Evolutionary conservation across 2,888 invertebrate genomes (phyloP).

Genomic region (Cordylochernes scorpioides): DNA sequence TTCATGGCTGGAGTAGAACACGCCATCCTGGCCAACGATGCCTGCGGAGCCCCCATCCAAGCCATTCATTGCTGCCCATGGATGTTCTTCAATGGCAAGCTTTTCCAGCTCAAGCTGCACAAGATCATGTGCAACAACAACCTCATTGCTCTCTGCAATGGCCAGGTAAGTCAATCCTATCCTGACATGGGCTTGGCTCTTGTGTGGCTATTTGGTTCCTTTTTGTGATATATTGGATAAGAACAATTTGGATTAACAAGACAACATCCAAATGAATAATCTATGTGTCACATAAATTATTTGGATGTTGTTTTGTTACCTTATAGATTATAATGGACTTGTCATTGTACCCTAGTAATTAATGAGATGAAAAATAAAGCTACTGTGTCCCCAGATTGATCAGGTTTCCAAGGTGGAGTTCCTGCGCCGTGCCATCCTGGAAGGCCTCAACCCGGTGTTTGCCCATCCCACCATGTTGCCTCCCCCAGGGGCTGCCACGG

Average conservation of each 20-base stretch:
- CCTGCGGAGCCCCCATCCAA: constrained; percentile 71
- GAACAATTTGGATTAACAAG: too few relatives aligned
- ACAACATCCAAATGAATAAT: too few relatives aligned
- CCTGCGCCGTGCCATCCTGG: constrained; percentile 61
- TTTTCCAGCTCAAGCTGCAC: constrained; percentile 59
- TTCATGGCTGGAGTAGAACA: constrained; percentile 76
- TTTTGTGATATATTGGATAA: too few relatives aligned
- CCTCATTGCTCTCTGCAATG: constrained; percentile 24
- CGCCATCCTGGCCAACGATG: constrained; percentile 63
- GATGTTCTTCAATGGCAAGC: constrained; percentile 74
- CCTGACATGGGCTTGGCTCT: too few relatives aligned
- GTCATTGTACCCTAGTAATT: too few relatives aligned
- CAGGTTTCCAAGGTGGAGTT: constrained; percentile 62
- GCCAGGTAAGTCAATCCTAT: constrained; percentile 19
- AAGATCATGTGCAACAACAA: constrained; percentile 27
- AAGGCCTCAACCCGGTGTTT: constrained; percentile 50
- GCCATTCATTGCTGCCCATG: constrained; percentile 75
- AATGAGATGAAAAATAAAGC: too few relatives aligned
- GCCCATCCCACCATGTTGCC: constrained; percentile 34
- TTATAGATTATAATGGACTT: too few relatives aligned
- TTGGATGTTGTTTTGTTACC: too few relatives aligned
- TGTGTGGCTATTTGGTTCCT: too few relatives aligned
- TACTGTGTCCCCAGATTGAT: constrained; percentile 34
- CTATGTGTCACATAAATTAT: too few relatives aligned
- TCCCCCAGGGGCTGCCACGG: too few relatives aligned